Conservation (phyloP, 2,113 vertebrate genomes). For the Litocranius walleri region DNA sequence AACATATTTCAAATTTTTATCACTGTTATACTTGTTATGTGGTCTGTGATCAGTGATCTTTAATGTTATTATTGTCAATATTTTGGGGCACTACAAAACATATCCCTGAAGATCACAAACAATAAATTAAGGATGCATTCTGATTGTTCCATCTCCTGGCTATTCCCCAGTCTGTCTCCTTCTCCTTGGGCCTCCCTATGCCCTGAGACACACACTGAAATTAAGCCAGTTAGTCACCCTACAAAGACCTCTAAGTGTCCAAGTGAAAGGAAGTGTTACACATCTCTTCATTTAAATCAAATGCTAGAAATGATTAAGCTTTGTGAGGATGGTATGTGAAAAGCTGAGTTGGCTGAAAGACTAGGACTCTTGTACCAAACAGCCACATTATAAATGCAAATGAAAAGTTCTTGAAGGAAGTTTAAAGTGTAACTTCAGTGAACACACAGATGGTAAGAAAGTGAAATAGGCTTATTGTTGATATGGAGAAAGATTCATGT, state of each 20-base stretch:
- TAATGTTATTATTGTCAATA: background rate
- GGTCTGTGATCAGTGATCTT: background rate
- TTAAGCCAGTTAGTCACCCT: background rate
- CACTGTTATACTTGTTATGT: background rate
- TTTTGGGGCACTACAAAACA: background rate
- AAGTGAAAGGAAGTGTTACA: background rate
- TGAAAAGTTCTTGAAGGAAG: background rate
- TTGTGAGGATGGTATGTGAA: background rate
- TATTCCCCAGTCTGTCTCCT: background rate
- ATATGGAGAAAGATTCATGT: background rate
- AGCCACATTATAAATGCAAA: background rate
- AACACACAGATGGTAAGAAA: background rate
- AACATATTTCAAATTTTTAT: background rate
- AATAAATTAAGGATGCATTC: background rate
- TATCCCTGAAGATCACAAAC: background rate
- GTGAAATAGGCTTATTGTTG: background rate
- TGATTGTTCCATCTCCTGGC: background rate
- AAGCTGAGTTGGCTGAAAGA: background rate
- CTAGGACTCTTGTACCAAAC: background rate
- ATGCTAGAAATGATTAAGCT: background rate
- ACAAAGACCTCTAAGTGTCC: background rate
- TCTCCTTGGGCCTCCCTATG: background rate
- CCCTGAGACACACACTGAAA: too few species aligned
- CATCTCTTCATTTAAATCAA: background rate
- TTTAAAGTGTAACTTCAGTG: background rate